Evolutionary conservation across 2,888 invertebrate species (phyloP).

Genomic region (Tetragonisca angustula): DNA sequence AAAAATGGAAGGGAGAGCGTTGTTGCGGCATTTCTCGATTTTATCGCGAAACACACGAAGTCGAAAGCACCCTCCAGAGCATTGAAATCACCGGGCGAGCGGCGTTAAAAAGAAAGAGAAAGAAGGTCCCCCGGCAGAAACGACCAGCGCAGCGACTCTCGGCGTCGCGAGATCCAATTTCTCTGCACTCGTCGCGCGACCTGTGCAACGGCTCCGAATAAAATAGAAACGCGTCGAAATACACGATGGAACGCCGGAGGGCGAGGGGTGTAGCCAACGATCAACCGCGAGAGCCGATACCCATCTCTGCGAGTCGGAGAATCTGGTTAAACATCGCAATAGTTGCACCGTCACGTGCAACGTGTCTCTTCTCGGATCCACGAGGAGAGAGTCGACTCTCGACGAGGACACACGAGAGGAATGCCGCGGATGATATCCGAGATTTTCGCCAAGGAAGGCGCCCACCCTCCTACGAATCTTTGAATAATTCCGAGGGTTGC

Average conservation of each 20-base stretch:
- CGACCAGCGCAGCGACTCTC: slow-evolving; percentile 15
- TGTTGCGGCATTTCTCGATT: neutral
- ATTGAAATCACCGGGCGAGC: slow-evolving; percentile 32
- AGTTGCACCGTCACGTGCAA: slow-evolving; percentile 66
- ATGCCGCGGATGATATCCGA: neutral
- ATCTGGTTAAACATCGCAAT: slow-evolving; percentile 52
- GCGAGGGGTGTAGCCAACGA: slow-evolving; percentile 50
- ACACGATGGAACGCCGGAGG: slow-evolving; percentile 44
- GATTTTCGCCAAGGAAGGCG: neutral
- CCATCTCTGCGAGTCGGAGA: slow-evolving; percentile 56
- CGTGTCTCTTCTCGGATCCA: slow-evolving; percentile 38
- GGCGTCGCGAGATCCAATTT: slow-evolving; percentile 30
- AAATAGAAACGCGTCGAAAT: slow-evolving; percentile 38
- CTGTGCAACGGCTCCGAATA: slow-evolving; percentile 20
- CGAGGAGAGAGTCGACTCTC: neutral
- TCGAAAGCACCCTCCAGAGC: slow-evolving; percentile 14
- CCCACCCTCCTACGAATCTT: neutral
- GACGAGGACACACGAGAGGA: neutral
- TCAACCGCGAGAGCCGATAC: slow-evolving; percentile 45
- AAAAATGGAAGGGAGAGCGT: neutral
- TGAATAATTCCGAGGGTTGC: neutral
- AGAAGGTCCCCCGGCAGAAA: neutral
- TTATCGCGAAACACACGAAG: neutral
- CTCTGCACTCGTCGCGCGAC: slow-evolving; percentile 12
- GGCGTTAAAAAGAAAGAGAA: neutral